Conservation (phyloP, 2,888 invertebrate species). For the Conus canariensis region DNA sequence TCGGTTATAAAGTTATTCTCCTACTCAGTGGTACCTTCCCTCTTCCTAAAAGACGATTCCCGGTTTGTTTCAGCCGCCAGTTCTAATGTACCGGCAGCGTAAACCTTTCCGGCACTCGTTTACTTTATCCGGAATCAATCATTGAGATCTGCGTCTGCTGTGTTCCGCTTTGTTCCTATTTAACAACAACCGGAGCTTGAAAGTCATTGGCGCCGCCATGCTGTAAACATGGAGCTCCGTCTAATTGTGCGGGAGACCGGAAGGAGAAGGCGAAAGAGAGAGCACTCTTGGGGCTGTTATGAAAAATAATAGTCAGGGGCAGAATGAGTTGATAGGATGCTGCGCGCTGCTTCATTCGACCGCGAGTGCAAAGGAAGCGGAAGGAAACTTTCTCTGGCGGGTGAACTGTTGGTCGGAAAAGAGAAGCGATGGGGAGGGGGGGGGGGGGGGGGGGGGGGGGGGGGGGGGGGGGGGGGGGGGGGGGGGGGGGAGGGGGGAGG, state of each 20-base stretch:
- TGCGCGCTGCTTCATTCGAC: background rate
- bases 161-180: constrained; percentile 37
- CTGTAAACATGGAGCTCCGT: constrained; percentile 34
- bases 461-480: no score
- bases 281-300: constrained; percentile 38
- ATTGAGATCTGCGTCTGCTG: background rate
- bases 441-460: background rate
- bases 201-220: constrained; percentile 20
- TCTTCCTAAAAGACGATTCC: background rate
- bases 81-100: background rate
- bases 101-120: constrained; percentile 24
- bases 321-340: background rate
- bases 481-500: no score
- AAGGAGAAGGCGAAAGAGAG: constrained; percentile 3
- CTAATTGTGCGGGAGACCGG: constrained; percentile 40
- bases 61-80: no score
- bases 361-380: no score
- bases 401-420: background rate
- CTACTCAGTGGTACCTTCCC: background rate
- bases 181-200: constrained; percentile 6
- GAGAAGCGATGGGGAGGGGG: background rate
- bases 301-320: constrained; percentile 42
- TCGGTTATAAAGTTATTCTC: no score
- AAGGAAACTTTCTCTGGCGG: background rate
- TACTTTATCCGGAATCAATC: constrained; percentile 19